Percentiles rank a stretch among this genome's conserved stretches.
phyloP scores from a whole-genome alignment of 2,113 vertebrate species.

The Notothenia coriiceps region DNA sequence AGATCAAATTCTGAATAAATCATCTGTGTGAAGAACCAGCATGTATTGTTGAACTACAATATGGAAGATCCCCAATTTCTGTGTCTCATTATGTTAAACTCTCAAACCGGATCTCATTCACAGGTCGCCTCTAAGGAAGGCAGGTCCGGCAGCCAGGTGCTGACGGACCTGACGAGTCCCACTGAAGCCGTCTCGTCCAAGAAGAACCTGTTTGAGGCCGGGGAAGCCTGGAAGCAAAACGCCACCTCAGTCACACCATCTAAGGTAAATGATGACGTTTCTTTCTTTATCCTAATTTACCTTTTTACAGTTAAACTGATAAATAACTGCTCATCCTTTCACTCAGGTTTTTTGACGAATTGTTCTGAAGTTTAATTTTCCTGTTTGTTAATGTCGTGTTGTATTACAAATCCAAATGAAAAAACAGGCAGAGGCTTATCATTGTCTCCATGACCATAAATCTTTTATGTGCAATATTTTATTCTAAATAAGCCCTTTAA shows the following conservation, averaged over 20 bases:
- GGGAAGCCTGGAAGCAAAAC: constrained; percentile 87
- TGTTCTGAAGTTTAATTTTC: no score
- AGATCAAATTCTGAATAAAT: no score
- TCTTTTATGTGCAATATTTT: no score
- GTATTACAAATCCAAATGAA: no score
- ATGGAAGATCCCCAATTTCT: neutral
- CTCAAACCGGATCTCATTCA: neutral
- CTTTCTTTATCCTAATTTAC: neutral
- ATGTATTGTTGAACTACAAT: neutral
- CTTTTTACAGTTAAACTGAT: neutral
- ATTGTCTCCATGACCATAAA: no score
- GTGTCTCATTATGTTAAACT: neutral
- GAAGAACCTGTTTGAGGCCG: constrained; percentile 91
- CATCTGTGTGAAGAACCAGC: no score
- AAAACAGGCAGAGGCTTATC: no score
- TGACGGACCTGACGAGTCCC: constrained; percentile 84
- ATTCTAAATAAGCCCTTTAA: no score
- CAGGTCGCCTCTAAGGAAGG: constrained; percentile 83
- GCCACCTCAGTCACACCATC: constrained; percentile 53
- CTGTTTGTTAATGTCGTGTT: no score
- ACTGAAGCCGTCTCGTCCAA: constrained; percentile 88
- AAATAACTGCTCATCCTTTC: neutral
- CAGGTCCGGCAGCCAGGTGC: constrained; percentile 75
- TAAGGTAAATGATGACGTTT: constrained; percentile 79
- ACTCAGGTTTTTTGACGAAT: neutral